Conservation (phyloP, 2,888 invertebrate species). For the Drosophila pseudotakahashii region DNA sequence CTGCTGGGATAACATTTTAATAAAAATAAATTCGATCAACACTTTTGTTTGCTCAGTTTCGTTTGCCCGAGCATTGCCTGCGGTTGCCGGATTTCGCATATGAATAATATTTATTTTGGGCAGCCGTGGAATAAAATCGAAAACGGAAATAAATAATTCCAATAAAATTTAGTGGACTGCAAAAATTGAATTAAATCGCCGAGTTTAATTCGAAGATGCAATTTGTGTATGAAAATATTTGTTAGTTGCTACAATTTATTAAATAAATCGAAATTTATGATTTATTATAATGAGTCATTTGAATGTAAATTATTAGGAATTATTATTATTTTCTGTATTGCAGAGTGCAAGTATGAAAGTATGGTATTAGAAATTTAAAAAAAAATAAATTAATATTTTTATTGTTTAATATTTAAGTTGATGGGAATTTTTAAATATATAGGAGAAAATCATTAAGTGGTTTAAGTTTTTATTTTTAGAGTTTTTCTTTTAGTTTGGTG, state of each 20-base stretch:
- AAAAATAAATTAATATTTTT: too few species aligned
- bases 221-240: neutral
- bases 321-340: too few species aligned
- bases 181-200: neutral
- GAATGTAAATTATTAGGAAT: too few species aligned
- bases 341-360: too few species aligned
- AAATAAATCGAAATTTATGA: neutral
- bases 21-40: slow-evolving; percentile 73
- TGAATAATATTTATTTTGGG: slow-evolving; percentile 25
- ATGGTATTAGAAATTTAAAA: too few species aligned
- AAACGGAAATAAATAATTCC: slow-evolving; percentile 14
- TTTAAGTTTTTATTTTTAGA: neutral
- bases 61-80: slow-evolving; percentile 32
- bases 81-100: slow-evolving; percentile 22
- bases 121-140: neutral
- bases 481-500: neutral
- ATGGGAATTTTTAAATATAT: too few species aligned
- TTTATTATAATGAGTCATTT: too few species aligned
- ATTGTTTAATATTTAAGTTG: too few species aligned
- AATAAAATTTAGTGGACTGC: neutral
- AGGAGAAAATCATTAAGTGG: too few species aligned
- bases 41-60: slow-evolving; percentile 51
- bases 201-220: neutral
- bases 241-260: neutral
- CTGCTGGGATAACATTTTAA: slow-evolving; percentile 64